Conservation (phyloP, 2,797 vertebrate genomes). For the Presbytis comata region DNA sequence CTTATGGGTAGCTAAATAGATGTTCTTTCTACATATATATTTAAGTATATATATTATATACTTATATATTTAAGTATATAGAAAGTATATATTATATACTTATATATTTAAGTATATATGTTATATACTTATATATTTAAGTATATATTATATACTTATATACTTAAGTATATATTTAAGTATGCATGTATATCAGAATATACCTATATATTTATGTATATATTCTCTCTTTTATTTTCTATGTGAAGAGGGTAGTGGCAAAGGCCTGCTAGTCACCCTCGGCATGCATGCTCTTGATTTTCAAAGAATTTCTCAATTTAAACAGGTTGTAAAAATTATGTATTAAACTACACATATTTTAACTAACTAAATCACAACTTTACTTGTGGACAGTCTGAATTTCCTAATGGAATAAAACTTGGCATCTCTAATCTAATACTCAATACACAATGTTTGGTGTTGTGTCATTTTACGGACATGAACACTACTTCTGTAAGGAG, state of each 20-base stretch:
- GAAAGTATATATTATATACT: too few relatives aligned
- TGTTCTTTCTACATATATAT: not conserved
- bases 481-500: not conserved
- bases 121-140: too few relatives aligned
- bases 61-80: too few relatives aligned
- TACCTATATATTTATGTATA: not conserved
- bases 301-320: not conserved
- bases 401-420: not conserved
- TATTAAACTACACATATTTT: not conserved
- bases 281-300: not conserved
- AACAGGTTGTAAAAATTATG: not conserved
- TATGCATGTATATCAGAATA: not conserved
- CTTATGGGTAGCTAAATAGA: not conserved
- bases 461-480: not conserved
- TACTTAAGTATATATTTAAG: not conserved
- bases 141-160: too few relatives aligned
- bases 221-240: not conserved
- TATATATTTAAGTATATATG: not conserved
- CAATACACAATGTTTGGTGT: not conserved
- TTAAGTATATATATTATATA: not conserved
- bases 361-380: not conserved
- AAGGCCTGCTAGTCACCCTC: not conserved
- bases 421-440: not conserved
- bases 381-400: not conserved
- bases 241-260: not conserved